These are phyloP conservation scores for Diogma glabrata DNA, from an alignment of 2,888 invertebrate species.

Conservation along the genomic window DNA sequence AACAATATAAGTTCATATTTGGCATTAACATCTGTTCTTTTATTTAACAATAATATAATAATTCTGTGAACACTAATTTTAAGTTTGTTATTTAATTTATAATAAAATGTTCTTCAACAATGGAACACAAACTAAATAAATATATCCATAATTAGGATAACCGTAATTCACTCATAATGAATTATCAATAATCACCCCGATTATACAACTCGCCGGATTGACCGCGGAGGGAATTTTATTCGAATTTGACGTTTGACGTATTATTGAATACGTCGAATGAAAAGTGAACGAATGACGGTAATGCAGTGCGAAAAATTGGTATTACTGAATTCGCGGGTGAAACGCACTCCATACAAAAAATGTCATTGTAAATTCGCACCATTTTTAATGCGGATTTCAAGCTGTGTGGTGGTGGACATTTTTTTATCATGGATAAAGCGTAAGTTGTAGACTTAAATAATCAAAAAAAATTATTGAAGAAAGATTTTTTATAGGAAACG, in stretches of 20 bases:
- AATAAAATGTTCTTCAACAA: no score
- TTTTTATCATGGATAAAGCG: not conserved
- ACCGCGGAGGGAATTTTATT: not conserved
- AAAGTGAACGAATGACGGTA: not conserved
- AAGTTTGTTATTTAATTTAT: no score
- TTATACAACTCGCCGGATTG: no score
- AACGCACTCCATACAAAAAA: not conserved
- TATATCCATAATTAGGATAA: no score
- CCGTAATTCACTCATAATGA: no score
- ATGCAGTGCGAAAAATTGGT: not conserved
- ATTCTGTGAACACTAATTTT: no score
- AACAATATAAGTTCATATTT: no score
- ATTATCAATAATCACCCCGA: no score
- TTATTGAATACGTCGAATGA: no score
- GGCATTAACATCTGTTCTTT: no score
- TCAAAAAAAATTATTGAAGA: not conserved
- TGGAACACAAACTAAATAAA: no score
- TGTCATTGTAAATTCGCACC: conserved; percentile 1
- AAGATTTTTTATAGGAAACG: not conserved
- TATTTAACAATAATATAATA: no score
- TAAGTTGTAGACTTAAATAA: not conserved
- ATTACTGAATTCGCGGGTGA: conserved; percentile 3
- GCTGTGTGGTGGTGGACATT: not conserved
- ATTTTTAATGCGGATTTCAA: not conserved
- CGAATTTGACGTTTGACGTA: not conserved